A percentile compares a stretch with the other conserved stretches of the same genome.
These are phyloP conservation scores for Xylota sylvarum DNA, from an alignment of 2,888 invertebrate genomes.

Conservation along the genomic window DNA sequence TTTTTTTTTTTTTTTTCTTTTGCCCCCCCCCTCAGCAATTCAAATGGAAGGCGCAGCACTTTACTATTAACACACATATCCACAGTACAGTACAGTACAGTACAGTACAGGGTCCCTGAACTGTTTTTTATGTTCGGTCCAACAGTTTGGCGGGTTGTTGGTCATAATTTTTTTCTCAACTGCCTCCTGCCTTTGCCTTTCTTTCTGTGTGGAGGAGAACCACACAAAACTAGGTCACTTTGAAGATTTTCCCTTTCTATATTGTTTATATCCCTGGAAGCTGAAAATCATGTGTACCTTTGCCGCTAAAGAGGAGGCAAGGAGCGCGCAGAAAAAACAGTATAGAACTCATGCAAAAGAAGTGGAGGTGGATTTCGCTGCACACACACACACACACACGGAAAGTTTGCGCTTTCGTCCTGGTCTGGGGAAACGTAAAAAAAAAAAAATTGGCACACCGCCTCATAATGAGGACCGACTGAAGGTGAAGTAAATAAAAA, in stretches of 20 bases:
- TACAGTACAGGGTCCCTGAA: conserved; percentile 48
- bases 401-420: conserved; percentile 47
- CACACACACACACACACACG: not conserved
- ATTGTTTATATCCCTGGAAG: conserved; percentile 68
- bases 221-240: conserved; percentile 69
- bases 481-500: conserved; percentile 67
- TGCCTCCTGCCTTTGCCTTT: conserved; percentile 31
- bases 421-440: conserved; percentile 1
- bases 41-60: conserved; percentile 29
- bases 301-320: conserved; percentile 15
- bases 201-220: conserved; percentile 36
- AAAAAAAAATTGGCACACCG: conserved; percentile 46
- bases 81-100: conserved; percentile 17
- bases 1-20: not conserved
- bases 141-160: conserved; percentile 64
- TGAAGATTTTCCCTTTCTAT: conserved; percentile 76
- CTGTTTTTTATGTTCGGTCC: conserved; percentile 43
- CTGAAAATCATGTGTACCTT: conserved; percentile 73
- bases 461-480: conserved; percentile 48
- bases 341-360: conserved; percentile 10
- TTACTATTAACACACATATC: conserved; percentile 54
- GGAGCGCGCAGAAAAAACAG: conserved; percentile 3
- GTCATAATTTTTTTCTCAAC: conserved; percentile 48
- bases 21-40: not conserved
- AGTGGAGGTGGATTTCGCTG: conserved; percentile 24